Evolutionary conservation across 2,797 vertebrate genomes (phyloP), one percentile per base, ranked within the genome.

Genomic region (Acanthurus leucopareius): DNA sequence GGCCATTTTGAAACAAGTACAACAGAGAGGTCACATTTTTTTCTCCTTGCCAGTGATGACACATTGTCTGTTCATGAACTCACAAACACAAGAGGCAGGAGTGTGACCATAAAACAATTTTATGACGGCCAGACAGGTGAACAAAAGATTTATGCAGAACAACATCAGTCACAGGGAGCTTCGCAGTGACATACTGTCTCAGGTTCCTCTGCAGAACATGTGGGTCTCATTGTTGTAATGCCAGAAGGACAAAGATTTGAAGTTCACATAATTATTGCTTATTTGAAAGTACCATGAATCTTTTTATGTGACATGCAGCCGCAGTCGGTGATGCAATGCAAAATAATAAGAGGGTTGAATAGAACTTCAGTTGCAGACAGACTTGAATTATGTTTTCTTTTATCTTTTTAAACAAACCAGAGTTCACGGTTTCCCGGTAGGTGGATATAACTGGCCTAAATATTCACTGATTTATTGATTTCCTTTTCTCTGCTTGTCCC

Each of bases 41-140:
- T 17, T 59, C 60, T 56, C 60, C 59, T 56, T 51, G 32, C 7
- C 59, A 7, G 61, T 2, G 28, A 49, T 88, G 82, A 86, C 85
- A 69, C 88, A 88, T 54, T 13, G 69, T 85, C 76, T 85, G 66
- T 51, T 73, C 72, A 56, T 19, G 28, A 69, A 62, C 54, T 53
- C 15, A 32, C 53, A 57, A 54, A 64, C 51, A 20, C 17, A 7
- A 52, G 14, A 51, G 15, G 6, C 69, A 63, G 40, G 11, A 19
- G 35, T 35, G 22, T 62, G 61, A 59, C 51, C n/a, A 20, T 13
- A 44, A 53, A 74, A 72, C 15, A 32, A 45, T 65, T 79, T 80
- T 35, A 75, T 76, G 68, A 75, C 22, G 60, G 48, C 54, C 28
- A 70, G 65, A 77, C 82, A 64, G 25, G 11, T 13, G 17, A 19